Conservation (phyloP, 1,140 invertebrate species). For the Diachasma alloeum region DNA sequence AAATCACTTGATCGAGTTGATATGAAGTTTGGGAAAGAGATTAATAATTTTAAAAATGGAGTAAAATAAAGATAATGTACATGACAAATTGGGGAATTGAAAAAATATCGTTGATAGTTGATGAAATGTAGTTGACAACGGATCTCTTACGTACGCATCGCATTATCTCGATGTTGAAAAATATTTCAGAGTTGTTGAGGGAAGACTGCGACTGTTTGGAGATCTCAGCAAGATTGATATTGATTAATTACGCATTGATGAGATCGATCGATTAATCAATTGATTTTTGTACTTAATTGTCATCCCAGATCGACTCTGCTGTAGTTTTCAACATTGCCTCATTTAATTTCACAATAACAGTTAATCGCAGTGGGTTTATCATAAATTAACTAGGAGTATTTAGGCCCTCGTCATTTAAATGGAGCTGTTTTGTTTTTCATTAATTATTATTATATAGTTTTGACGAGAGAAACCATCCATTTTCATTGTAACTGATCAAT, state of each 20-base stretch:
- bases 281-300: slow-evolving; percentile 1
- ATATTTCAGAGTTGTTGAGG: background rate
- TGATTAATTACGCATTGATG: background rate
- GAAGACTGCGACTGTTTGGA: slow-evolving; percentile 4
- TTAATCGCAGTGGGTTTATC: background rate
- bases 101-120: background rate
- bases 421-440: background rate
- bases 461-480: background rate
- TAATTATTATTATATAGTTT: slow-evolving; percentile 14
- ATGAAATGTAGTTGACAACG: slow-evolving; percentile 2
- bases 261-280: background rate
- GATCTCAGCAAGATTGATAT: background rate
- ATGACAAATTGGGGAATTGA: slow-evolving; percentile 13
- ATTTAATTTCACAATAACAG: background rate
- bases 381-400: background rate
- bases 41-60: background rate
- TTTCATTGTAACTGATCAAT: background rate
- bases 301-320: background rate
- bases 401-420: background rate
- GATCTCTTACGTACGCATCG: slow-evolving; percentile 19
- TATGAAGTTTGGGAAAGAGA: background rate
- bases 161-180: background rate
- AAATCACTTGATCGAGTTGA: background rate
- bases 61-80: background rate
- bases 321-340: background rate